Evolutionary conservation across 92 coral and sea anemone genomes (phyloP), one percentile per base, ranked within the genome.

Genomic region (Palythoa caribaeorum): DNA sequence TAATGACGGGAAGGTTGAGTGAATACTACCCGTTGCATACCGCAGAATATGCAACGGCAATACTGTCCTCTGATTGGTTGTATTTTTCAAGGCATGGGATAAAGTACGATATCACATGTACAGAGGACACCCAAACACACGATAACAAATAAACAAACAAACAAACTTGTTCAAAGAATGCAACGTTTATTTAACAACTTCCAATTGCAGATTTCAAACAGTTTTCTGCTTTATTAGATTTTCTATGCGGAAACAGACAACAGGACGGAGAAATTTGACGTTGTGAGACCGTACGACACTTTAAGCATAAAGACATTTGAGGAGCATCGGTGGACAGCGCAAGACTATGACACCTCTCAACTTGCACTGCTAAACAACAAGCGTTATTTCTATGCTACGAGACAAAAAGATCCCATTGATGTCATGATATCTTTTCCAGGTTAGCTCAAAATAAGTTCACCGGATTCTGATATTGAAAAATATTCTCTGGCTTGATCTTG

Each of bases 261-360:
- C 76, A 88, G 36, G 60, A 75, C 84, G 21, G 6, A 72, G 5
- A 79, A n/a, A 16, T 97, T 97, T 87, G 79, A 90, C 14, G 57
- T 69, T 20, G 75, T 95, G 73, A 62, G 53, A 57, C 87, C 89
- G 3, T 48, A 88, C n/a, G 90, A 72, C 39, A 35, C 75, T 3
- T 87, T 80, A 28, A 60, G 53, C 28, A 91, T 97, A 15, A 88
- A 94, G 83, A 95, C 99, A 6, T 97, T 68, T 53, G 92, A 94
- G 12, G 81, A 85, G 1, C 99, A 97, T 79, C 55, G 59, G 9
- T 97, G 99, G 99, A 19, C 93, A 2, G 99, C 92, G 2, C 73
- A 79, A 21, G 99, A 97, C 76, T 88, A 77, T 16, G 91, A 79
- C 28, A 91, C 97, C 19, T 84, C 87, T 51, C 92, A 95, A 78